Evolutionary conservation across 2,797 vertebrate genomes (phyloP), one percentile per base, ranked within the genome.

Genomic region (Chaenodraco wilsoni): DNA sequence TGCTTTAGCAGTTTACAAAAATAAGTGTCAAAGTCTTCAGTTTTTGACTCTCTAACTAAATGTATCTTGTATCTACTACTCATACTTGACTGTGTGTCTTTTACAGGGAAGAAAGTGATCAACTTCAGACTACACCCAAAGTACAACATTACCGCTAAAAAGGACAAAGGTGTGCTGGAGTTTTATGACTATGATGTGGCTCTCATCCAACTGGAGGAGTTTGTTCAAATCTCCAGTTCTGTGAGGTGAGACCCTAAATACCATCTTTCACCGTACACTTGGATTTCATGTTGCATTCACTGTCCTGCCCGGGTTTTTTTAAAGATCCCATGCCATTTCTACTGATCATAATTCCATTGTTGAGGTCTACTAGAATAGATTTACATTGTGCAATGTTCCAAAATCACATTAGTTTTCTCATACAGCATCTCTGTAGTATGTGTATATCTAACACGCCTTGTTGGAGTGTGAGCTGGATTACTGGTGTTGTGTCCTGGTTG

Each of bases 111-210:
- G 81, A 50, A 0, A 15, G 84, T 75, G 0, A 51, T 74, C 65
- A 17, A 0, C 0, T 62, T 87, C 21, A 56, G 0, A 1, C 0
- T 52, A 58, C 92, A 93, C 9, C 41, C 59, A 12, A 0, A 76
- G 0, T 93, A 83, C 52, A 75, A 91, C 21, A 0, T 86, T 8
- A 46, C 0, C 0, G 52, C 19, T 2, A 87, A 79, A 81, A 2
- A 0, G 5, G 0, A 59, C 0, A 0, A 68, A 0, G 79, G 65
- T 0, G 81, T 92, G 16, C 0, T 0, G 0, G 90, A 93, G 81
- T 93, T 90, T 67, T 92, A 90, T 63, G 92, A 93, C 84, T 90
- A 84, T 12, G 92, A 92, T 11, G 72, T 92, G 15, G 92, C 90
- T 86, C 89, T 93, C 11, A 49, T 93, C 10, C 64, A 85, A 45